Base-by-base conservation (phyloP, 2,797 vertebrate genomes). In the Scomberomorus guttatus region DNA sequence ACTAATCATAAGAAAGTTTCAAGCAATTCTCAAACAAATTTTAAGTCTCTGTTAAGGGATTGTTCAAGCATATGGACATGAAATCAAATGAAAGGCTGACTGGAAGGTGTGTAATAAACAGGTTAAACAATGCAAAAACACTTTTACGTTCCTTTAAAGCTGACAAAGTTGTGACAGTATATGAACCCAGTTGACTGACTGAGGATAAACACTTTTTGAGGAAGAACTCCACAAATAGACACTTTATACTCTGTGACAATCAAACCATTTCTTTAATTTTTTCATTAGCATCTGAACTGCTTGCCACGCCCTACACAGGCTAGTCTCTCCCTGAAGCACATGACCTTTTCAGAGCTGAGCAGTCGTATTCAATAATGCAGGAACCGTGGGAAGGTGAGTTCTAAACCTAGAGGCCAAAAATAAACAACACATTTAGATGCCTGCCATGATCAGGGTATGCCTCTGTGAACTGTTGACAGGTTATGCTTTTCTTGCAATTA, bases 361-460 rank as follows among this genome's bases (percentile, higher is more conserved):
- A 22, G 57, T 56, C 24, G 0, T 24, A 65, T 61, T 61, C 39
- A 68, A 67, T 77, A 55, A 77, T 62, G 60, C 62, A 80, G 24
- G 3, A 75, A 29, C 24, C 24, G 56, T 63, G 17, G 34, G 25
- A 56, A 69, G 24, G 20, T 0, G 0, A 57, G 32, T 37, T 57
- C 20, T 25, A 64, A 63, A 50, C 65, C 34, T 24, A 71, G 29
- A 39, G 29, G 71, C 37, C 24, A 27, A 34, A 78, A 75, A 72
- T 55, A 70, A 70, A 80, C 52, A 80, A 6, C 58, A 34, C 60
- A 70, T 79, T 59, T 57, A 44, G 37, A 54, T 46, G 51, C 57
- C 61, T 50, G 72, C 37, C 27, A 17, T 52, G 42, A 80, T 68
- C 37, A 62, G 14, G 24, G 14, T 25, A 11, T 8, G 55, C 22